Base-by-base conservation (phyloP, 2,888 invertebrate species). In the Orthosia gracilis region DNA sequence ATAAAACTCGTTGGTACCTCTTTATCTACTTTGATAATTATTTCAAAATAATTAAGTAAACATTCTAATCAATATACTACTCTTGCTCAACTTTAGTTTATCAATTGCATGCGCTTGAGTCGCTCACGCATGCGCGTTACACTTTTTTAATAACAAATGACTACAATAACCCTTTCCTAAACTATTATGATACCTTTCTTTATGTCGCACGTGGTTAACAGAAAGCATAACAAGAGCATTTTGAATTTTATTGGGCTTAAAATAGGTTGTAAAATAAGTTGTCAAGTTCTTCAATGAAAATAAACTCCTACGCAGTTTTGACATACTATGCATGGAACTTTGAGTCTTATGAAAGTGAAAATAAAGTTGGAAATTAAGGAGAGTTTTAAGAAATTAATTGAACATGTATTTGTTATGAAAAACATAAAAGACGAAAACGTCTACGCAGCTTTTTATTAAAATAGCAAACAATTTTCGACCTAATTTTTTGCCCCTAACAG, bases 151-250 rank as follows among this genome's bases (percentile, higher is more conserved):
- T 69, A 73, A 78, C 52, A 52, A 45, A 45, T 23, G 70, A 47
- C 26, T 40, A 67, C 49, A 73, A 62, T 80, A 69, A 84, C 76
- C 85, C 83, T 78, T 78, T 73, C 26, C 47, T 80, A 80, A 86
- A 78, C 82, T 76, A 85, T 76, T 82, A 69, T 62, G 73, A 78
- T 73, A 85, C 82, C 81, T 84, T 80, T 61, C 52, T 12, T 73
- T n/a, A 40, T 31, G 59, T 45, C n/a, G 63, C 82, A 80, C 76
- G 81, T 84, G 81, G 76, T 61, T 26, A 12, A 17, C 15, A 58
- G 26, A 31, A 3, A 3, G 18, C 7, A 13, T 9, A 4, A 15
- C 2, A 26, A 31, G 4, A 11, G 5, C 4, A 77, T 67, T 73
- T 61, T 59, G 0, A 69, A 69, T 73, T 15, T 62, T 71, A 67